These are phyloP conservation scores for Perca schrenkii DNA, from an alignment of 2,113 vertebrate genomes.

Conservation along the genomic window DNA sequence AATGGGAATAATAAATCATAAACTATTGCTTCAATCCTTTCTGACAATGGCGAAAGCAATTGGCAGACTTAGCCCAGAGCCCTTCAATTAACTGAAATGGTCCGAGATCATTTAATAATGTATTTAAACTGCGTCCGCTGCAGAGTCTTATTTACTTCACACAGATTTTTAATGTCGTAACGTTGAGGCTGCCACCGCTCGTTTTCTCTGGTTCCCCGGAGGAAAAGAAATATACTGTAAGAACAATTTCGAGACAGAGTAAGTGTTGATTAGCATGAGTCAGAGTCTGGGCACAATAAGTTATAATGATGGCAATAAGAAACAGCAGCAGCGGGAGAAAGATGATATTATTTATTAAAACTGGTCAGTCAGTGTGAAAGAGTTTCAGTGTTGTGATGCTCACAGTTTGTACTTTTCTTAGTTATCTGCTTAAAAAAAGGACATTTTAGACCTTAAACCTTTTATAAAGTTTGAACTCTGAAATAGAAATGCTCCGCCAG, in stretches of 20 bases:
- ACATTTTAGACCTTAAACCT: too few species aligned
- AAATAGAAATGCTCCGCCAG: too few species aligned
- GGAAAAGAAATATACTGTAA: background rate
- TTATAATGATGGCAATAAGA: slow-evolving; percentile 4
- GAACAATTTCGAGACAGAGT: background rate
- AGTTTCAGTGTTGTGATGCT: background rate
- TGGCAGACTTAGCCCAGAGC: slow-evolving; percentile 34
- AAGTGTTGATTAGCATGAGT: slow-evolving; percentile 18
- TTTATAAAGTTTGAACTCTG: too few species aligned
- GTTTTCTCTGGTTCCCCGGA: background rate
- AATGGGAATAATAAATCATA: slow-evolving; percentile 48
- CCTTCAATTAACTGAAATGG: slow-evolving; percentile 49
- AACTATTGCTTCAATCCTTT: slow-evolving; percentile 1
- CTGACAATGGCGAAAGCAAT: background rate
- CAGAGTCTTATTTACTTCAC: slow-evolving; percentile 42
- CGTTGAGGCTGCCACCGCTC: slow-evolving; percentile 23
- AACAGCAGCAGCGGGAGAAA: background rate
- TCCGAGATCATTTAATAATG: slow-evolving; percentile 37
- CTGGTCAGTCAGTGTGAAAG: background rate
- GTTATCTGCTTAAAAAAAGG: too few species aligned
- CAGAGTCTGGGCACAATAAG: slow-evolving; percentile 11
- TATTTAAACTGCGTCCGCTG: slow-evolving; percentile 36
- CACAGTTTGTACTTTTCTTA: too few species aligned
- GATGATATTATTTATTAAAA: background rate
- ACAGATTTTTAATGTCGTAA: slow-evolving; percentile 29